Conservation (phyloP, 2,797 vertebrate genomes). For the Enteromius radiatus region DNA sequence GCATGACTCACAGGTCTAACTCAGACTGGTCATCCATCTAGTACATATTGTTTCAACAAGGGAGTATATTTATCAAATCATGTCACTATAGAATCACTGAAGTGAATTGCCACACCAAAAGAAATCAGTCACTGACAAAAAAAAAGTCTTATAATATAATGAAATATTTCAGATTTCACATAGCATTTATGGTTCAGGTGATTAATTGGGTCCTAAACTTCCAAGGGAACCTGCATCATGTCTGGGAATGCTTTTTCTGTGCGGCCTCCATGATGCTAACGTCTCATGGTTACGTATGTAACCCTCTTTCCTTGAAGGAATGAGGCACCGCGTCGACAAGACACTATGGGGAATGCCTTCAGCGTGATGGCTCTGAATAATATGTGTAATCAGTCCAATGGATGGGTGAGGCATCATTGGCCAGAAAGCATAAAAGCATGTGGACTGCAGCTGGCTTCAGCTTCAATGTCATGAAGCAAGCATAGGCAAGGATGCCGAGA, state of each 20-base stretch:
- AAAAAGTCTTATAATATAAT: background rate
- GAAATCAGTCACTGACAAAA: slow-evolving; percentile 12
- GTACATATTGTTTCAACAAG: background rate
- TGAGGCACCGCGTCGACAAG: too few species aligned
- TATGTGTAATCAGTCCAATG: too few species aligned
- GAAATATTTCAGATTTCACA: background rate
- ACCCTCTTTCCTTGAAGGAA: too few species aligned
- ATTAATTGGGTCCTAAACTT: background rate
- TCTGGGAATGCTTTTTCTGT: background rate
- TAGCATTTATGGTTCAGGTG: background rate
- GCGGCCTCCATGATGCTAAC: background rate
- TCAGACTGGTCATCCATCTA: slow-evolving; percentile 19
- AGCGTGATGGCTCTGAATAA: too few species aligned
- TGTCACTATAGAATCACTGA: slow-evolving; percentile 22
- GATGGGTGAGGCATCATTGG: too few species aligned
- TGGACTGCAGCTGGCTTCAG: too few species aligned
- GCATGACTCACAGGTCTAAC: background rate
- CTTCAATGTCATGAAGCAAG: too few species aligned
- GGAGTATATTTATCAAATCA: slow-evolving; percentile 12
- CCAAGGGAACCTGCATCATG: background rate
- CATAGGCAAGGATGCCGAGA: too few species aligned
- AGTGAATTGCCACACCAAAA: slow-evolving; percentile 1
- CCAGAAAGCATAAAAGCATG: too few species aligned
- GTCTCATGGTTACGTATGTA: too few species aligned
- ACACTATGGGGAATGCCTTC: too few species aligned